Conservation (phyloP, 2,797 vertebrate genomes). For the Karalla daura region DNA sequence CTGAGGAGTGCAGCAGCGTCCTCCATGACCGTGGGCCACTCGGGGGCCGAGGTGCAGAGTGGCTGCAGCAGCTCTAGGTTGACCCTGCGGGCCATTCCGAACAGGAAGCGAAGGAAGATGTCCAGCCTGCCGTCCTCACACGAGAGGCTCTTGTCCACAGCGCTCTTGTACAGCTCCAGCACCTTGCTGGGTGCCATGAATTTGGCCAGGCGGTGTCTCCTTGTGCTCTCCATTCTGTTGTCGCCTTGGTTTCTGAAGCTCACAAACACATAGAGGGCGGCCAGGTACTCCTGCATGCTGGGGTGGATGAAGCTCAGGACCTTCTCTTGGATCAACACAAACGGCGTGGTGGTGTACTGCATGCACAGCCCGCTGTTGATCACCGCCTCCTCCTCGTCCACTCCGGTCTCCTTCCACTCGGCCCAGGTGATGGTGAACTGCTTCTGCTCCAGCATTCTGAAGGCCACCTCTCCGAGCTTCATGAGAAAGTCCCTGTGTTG, state of each 20-base stretch:
- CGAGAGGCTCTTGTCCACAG: slow-evolving; percentile 70
- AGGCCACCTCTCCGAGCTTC: slow-evolving; percentile 76
- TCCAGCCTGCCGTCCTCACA: slow-evolving; percentile 67
- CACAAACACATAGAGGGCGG: slow-evolving; percentile 79
- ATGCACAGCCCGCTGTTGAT: slow-evolving; percentile 70
- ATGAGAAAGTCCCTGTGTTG: slow-evolving; percentile 68
- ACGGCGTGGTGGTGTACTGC: slow-evolving; percentile 56
- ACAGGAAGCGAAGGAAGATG: slow-evolving; percentile 81
- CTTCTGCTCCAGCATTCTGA: slow-evolving; percentile 67
- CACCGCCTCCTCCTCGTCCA: slow-evolving; percentile 47
- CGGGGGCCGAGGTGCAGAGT: slow-evolving; percentile 30
- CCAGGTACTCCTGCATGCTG: slow-evolving; percentile 83
- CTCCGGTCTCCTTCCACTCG: slow-evolving; percentile 43
- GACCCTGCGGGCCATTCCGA: slow-evolving; percentile 67
- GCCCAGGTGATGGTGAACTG: slow-evolving; percentile 49
- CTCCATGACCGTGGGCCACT: slow-evolving; percentile 22
- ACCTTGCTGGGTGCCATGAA: no score
- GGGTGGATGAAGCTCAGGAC: slow-evolving; percentile 79
- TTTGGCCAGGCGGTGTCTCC: no score
- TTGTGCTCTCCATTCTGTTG: slow-evolving; percentile 71
- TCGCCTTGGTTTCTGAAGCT: slow-evolving; percentile 63
- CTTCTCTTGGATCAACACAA: slow-evolving; percentile 63
- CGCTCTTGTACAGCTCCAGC: slow-evolving; percentile 64
- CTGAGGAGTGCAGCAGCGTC: slow-evolving; percentile 61
- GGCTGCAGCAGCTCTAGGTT: slow-evolving; percentile 71